Conservation (phyloP, 2,888 invertebrate genomes). For the Dicycla oo region DNA sequence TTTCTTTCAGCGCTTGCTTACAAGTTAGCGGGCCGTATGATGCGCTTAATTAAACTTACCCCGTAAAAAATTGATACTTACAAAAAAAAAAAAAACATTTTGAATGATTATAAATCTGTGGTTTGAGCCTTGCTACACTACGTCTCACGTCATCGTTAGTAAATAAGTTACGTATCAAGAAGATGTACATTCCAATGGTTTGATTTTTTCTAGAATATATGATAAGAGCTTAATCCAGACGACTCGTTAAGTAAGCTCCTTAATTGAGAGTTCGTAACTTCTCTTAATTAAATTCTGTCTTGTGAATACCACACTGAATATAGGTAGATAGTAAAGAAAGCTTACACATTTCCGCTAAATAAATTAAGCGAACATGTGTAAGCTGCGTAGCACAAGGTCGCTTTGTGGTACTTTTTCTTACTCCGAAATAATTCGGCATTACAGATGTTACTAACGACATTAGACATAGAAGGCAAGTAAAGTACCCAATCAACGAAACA, state of each 20-base stretch:
- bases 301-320: neutral
- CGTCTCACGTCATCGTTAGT: constrained; percentile 15
- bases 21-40: constrained; percentile 49
- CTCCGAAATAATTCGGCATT: neutral
- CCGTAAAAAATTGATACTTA: neutral
- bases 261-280: neutral
- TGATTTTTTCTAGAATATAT: constrained; percentile 9
- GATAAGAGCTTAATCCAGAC: neutral
- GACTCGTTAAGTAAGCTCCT: constrained; percentile 4
- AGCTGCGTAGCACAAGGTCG: neutral
- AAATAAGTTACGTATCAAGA: neutral
- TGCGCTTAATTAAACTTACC: constrained; percentile 38
- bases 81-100: constrained; percentile 5
- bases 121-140: constrained; percentile 17
- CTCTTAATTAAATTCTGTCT: constrained; percentile 22
- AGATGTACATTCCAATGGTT: neutral
- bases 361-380: neutral
- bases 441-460: constrained; percentile 21
- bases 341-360: too few species aligned
- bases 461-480: constrained; percentile 14
- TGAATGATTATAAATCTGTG: constrained; percentile 22
- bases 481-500: constrained; percentile 27
- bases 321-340: neutral
- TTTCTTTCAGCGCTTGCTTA: constrained; percentile 59
- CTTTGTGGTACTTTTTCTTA: neutral